A percentile compares a stretch with the other conserved stretches of the same genome.
Conservation (phyloP, 2,113 vertebrate species). For the Sphyrna mokarran region DNA sequence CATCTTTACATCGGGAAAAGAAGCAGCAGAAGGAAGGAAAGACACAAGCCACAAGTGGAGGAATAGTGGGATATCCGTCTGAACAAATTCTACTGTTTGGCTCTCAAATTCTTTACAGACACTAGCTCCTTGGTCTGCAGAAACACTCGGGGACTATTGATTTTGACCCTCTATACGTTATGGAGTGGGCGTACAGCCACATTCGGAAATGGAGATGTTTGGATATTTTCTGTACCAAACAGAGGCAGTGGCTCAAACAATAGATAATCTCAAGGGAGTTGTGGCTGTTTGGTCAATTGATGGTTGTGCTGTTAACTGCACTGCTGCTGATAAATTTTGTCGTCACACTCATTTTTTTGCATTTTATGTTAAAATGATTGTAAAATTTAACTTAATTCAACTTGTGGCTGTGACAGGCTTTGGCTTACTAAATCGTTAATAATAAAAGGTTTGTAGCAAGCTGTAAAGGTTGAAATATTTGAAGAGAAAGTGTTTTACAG, state of each 20-base stretch:
- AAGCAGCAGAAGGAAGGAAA: neutral
- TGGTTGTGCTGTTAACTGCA: neutral
- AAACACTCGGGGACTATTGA: neutral
- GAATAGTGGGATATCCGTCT: neutral
- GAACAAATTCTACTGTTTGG: neutral
- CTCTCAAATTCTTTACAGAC: neutral
- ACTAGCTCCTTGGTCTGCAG: neutral
- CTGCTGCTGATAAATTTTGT: neutral
- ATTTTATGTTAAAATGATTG: no score
- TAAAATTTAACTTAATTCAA: no score
- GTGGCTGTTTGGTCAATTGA: neutral
- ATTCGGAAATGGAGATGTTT: neutral
- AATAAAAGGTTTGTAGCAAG: no score
- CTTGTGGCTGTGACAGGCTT: no score
- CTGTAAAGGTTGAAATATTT: no score
- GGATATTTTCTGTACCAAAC: neutral
- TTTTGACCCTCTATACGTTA: neutral
- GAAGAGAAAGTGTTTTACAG: no score
- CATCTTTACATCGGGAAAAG: no score
- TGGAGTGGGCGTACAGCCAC: neutral
- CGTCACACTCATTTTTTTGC: no score
- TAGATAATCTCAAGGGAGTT: neutral
- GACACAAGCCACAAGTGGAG: neutral
- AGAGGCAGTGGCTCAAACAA: neutral
- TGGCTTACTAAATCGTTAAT: no score